A percentile compares a stretch with the other conserved stretches of the same genome.
These are phyloP conservation scores for Ganaspis sp. DNA, from an alignment of 1,140 invertebrate genomes.

Conservation along the genomic window DNA sequence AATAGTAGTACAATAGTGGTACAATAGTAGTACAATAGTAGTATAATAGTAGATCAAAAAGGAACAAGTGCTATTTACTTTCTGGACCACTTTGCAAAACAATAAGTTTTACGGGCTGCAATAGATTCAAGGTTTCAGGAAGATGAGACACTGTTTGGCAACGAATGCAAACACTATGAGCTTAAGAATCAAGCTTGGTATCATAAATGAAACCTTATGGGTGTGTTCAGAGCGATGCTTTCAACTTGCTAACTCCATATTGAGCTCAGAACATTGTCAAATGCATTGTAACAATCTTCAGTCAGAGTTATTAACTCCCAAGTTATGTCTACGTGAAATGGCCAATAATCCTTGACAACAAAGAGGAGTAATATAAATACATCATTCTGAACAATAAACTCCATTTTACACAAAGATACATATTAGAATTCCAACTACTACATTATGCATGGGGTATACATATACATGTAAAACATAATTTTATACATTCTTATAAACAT, in stretches of 20 bases:
- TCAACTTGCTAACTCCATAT: no score
- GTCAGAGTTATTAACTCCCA: neutral
- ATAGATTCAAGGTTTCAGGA: neutral
- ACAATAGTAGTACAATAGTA: no score
- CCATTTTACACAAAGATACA: neutral
- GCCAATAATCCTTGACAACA: neutral
- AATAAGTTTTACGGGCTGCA: neutral
- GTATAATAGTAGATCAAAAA: neutral
- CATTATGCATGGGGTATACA: no score
- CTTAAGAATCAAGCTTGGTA: neutral
- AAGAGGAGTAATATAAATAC: neutral
- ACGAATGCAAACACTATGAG: neutral
- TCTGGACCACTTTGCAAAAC: neutral
- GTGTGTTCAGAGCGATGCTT: no score
- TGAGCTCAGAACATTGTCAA: neutral
- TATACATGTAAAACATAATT: no score
- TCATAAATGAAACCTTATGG: neutral
- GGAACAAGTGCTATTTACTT: neutral
- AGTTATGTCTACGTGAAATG: neutral
- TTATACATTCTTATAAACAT: no score
- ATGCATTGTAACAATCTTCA: neutral
- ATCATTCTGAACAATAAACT: neutral
- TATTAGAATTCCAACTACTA: no score
- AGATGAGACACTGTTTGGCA: conserved; percentile 13
- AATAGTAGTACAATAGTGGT: no score